Conservation (phyloP, 1,140 invertebrate species). For the Littorina saxatilis region DNA sequence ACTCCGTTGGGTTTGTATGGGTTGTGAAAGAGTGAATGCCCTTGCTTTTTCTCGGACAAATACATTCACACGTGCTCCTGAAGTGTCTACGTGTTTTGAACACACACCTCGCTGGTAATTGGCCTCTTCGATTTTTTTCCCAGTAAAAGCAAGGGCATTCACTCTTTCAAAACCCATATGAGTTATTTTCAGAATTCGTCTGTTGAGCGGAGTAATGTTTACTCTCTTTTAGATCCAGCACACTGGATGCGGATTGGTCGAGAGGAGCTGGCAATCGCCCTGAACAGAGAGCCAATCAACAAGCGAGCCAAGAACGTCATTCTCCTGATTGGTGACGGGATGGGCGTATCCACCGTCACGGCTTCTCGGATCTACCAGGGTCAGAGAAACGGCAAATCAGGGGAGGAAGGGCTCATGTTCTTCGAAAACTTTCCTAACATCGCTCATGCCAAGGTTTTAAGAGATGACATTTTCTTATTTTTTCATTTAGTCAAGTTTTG, state of each 20-base stretch:
- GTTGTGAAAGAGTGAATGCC: too few relatives aligned
- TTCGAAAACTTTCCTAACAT: constrained; percentile 87
- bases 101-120: neutral
- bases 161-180: neutral
- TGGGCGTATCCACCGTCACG: constrained; percentile 93
- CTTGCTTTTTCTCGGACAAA: neutral
- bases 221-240: constrained; percentile 40
- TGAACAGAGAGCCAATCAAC: constrained; percentile 35
- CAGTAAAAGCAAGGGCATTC: neutral
- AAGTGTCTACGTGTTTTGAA: neutral
- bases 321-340: constrained; percentile 95
- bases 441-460: constrained; percentile 84
- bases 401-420: constrained; percentile 79
- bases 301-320: constrained; percentile 89
- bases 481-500: too few relatives aligned
- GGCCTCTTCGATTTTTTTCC: neutral
- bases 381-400: constrained; percentile 74
- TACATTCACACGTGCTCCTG: neutral
- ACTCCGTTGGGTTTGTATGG: too few relatives aligned
- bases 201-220: too few relatives aligned
- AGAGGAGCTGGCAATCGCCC: constrained; percentile 40
- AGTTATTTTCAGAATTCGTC: neutral
- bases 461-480: too few relatives aligned
- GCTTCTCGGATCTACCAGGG: constrained; percentile 86
- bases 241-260: constrained; percentile 48